Base-by-base conservation (phyloP, 1,140 invertebrate genomes). In the Cyclargus thomasi region DNA sequence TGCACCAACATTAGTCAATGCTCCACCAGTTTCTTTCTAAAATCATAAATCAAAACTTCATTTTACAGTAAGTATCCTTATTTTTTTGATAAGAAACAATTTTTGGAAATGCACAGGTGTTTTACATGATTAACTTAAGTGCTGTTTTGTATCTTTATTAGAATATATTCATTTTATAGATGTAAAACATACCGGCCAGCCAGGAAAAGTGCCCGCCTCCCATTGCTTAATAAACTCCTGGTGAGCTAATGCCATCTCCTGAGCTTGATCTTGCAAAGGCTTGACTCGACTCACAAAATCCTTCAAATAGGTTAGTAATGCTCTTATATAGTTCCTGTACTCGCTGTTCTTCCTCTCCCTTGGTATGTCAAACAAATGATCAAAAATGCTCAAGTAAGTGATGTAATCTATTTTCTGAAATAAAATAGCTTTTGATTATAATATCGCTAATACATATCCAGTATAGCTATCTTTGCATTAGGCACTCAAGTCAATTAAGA, bases 341-440 rank as follows among this genome's bases (percentile, higher is more conserved):
- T 98, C 97, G 18, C 95, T 94, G 82, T 97, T 98, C 86, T 99
- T 99, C 23, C 95, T 94, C 70, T 99, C 98, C 82, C 97, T 97
- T 0, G 97, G 95, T 80, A 99, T 97, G 76, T 99, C 98, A 91
- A 97, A 99, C 2, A 99, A 91, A 84, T 98, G 97, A 87, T 99
- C 98, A 87, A 99, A 99, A 63, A 95, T 95, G 63, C 95, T 95
- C 36, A 99, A 85, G 86, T 99, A 99, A 0, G 95, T 96, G 21
- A 99, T 97, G 83, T 99, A 99, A 88, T 99, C 98, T 18, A 98
- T 94, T 93, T 97, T 98, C 93, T 96, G 89, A 72, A 94, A 93
- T 74, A 80, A 75, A 73, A 36, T 72, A 53, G 67, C 23, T 55
- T 18, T 20, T 65, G 14, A 29, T 16, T 63, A 63, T 35, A 17